phyloP scores from a whole-genome alignment of 2,113 vertebrate species.

The Pithys albifrons region DNA sequence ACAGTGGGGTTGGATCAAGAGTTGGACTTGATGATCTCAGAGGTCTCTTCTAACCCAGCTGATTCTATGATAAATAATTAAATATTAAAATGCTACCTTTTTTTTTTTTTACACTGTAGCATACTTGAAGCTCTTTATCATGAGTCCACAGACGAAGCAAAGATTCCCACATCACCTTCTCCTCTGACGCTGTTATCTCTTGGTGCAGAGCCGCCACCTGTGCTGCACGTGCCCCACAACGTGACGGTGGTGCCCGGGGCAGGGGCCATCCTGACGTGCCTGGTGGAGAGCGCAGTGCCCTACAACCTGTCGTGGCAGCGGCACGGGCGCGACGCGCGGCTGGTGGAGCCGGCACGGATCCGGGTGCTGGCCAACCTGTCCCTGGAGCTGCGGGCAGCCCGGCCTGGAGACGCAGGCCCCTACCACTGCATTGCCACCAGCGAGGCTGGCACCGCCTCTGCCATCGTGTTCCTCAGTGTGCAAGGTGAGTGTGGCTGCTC shows the following conservation, averaged over 20 bases:
- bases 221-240: constrained; percentile 79
- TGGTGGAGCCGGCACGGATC: constrained; percentile 66
- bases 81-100: background rate
- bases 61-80: background rate
- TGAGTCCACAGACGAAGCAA: background rate
- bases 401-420: constrained; percentile 77
- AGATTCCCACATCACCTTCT: background rate
- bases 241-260: constrained; percentile 79
- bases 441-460: constrained; percentile 80
- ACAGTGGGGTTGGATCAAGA: too few species aligned
- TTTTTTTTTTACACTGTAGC: background rate
- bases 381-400: constrained; percentile 79
- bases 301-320: constrained; percentile 93
- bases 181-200: background rate
- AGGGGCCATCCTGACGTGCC: constrained; percentile 83
- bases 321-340: constrained; percentile 71
- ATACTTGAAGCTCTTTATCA: background rate
- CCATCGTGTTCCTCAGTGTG: constrained; percentile 77
- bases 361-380: constrained; percentile 81
- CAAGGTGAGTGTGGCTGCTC: background rate
- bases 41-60: too few species aligned
- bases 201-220: constrained; percentile 87
- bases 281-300: constrained; percentile 79
- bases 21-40: too few species aligned
- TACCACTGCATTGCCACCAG: constrained; percentile 84